Evolutionary conservation across 2,888 invertebrate species (phyloP), one percentile per base, ranked within the genome.

Genomic region (Gryllus longicercus): DNA sequence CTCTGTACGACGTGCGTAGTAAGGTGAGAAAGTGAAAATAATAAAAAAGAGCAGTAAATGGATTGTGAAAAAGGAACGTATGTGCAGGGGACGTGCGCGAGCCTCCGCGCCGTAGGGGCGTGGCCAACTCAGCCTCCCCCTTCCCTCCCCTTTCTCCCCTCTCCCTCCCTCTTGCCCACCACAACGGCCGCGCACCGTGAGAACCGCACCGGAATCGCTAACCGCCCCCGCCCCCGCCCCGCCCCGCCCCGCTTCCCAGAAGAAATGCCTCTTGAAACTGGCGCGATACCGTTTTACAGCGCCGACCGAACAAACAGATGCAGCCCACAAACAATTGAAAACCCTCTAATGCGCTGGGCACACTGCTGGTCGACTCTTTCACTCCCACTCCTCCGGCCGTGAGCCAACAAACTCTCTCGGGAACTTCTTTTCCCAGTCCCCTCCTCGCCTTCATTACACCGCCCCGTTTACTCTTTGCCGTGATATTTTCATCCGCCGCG

Each of bases 251-350:
- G 63, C 63, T 63, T 63, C 63, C n/a, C 63, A n/a, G 63, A 63
- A 63, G 63, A 63, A 63, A 63, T 63, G 14, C 63, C 63, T 63
- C 63, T 63, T n/a, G 63, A 63, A 63, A 63, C 63, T 63, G 63
- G 63, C 63, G 14, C 63, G 63, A 63, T 63, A 63, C n/a, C 38
- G 63, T n/a, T 63, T 63, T n/a, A 63, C 38, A 8, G 38, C 38
- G 38, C 38, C 38, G 38, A 38, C 38, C 38, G 38, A 38, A 38
- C 63, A 63, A 63, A 63, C 14, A 63, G 63, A 38, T 38, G 63
- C 63, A 63, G 14, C 63, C 38, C 63, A 18, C 63, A 63, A 63
- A 63, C 63, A 63, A 63, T 63, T 63, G 63, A 18, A 63, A n/a
- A 63, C 16, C n/a, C 16, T 63, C 63, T 18, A 63, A 63, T 63